phyloP scores from a whole-genome alignment of 2,888 invertebrate genomes.

The Zaprionus obscuricornis region DNA sequence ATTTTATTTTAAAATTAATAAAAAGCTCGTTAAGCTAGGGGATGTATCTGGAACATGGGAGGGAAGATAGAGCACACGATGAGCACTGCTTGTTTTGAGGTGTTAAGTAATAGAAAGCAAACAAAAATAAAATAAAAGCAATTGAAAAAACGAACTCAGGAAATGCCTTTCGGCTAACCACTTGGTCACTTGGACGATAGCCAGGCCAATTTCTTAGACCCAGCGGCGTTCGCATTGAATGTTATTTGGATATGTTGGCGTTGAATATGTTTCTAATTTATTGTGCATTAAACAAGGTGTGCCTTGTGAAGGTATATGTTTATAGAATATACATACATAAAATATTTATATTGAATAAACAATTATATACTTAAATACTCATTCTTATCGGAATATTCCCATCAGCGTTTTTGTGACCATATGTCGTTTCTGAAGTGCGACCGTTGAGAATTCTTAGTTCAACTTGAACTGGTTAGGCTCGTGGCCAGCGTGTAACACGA shows the following conservation, averaged over 20 bases:
- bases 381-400: constrained; percentile 48
- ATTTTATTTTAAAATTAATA: constrained; percentile 67
- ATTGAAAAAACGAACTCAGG: background rate
- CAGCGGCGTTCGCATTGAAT: constrained; percentile 58
- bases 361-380: constrained; percentile 16
- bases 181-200: constrained; percentile 17
- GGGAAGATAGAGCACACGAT: too few species aligned
- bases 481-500: constrained; percentile 74
- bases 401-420: constrained; percentile 52
- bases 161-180: constrained; percentile 10
- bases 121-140: constrained; percentile 8
- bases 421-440: constrained; percentile 55
- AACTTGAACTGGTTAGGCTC: constrained; percentile 67
- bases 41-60: constrained; percentile 12
- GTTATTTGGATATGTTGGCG: constrained; percentile 69
- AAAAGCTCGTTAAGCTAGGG: constrained; percentile 44
- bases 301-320: constrained; percentile 17
- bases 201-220: constrained; percentile 24
- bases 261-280: constrained; percentile 73
- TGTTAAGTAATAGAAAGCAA: constrained; percentile 55
- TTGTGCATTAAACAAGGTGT: constrained; percentile 60
- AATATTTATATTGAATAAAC: background rate
- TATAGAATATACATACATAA: constrained; percentile 14
- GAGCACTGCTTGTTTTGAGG: constrained; percentile 55
- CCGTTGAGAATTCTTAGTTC: constrained; percentile 36